Evolutionary conservation across 2,888 invertebrate species (phyloP).

Genomic region (Agapostemon virescens): DNA sequence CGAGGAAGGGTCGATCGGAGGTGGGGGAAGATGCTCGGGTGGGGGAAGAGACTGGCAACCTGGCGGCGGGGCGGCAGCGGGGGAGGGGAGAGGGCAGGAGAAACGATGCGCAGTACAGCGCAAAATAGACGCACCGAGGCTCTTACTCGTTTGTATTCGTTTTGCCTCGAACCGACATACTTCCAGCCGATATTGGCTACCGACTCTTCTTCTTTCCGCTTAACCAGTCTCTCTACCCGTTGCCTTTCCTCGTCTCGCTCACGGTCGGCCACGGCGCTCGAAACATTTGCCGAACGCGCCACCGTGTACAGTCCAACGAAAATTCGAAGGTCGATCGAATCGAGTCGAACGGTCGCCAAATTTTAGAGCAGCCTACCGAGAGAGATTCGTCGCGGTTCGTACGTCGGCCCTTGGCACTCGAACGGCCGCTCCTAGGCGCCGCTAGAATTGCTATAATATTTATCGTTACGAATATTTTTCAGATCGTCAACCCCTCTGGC

Average conservation of each 20-base stretch:
- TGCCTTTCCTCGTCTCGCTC: neutral
- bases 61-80: neutral
- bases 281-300: neutral
- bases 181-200: constrained; percentile 44
- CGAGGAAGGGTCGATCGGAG: constrained; percentile 46
- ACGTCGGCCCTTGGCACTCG: neutral
- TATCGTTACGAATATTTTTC: no score
- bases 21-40: constrained; percentile 14
- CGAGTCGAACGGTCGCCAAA: neutral
- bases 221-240: constrained; percentile 3
- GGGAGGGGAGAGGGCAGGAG: constrained; percentile 26
- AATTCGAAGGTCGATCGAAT: neutral
- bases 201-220: constrained; percentile 40
- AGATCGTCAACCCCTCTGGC: no score
- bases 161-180: constrained; percentile 43
- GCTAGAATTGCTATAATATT: neutral
- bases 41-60: neutral
- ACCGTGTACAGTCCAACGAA: neutral
- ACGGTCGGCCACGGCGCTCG: neutral
- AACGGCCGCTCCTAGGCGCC: neutral
- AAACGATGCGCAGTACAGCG: constrained; percentile 56
- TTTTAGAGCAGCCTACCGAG: neutral
- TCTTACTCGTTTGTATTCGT: constrained; percentile 61
- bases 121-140: constrained; percentile 55
- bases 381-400: neutral